Evolutionary conservation across 2,113 vertebrate genomes (phyloP), one percentile per base, ranked within the genome.

Genomic region (Scalopus aquaticus): DNA sequence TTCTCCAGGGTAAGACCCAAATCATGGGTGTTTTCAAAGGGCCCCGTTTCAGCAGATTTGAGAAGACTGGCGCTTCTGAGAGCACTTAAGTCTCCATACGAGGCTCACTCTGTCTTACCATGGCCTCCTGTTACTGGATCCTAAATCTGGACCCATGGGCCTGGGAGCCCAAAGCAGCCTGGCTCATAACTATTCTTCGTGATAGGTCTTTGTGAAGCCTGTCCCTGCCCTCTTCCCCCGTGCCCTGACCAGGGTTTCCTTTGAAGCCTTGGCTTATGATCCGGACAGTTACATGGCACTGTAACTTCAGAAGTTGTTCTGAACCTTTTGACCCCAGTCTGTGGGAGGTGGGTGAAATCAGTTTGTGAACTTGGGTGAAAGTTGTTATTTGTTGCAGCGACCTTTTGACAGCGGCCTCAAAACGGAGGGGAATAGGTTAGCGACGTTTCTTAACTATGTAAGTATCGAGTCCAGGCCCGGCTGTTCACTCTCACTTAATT

Each of bases 391-490:
- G 98, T 99, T 99, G 97, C 99, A 99, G 99, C 99, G 99, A 98
- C 99, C 99, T 98, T 99, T 99, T 99, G 99, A 99, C 99, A 98
- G 98, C 98, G 99, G 98, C 98, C 99, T 99, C 98, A 99, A 98
- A 99, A 97, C 97, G 98, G 99, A 99, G 98, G 99, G 99, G 98
- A 99, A 99, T 99, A 99, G 99, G 98, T 99, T 99, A 99, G 99
- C 99, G 93, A 99, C 99, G 96, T 99, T 98, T 99, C 99, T 99
- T 98, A 99, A 99, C 98, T 99, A 99, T 98, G 99, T 99, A 99
- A 99, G 99, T 99, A 99, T 95, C 8, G 92, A 97, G 91, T 94
- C 95, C 32, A 86, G 95, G 98, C 94, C 94, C 86, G 98, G 98
- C 98, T 98, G 98, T 99, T 98, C 97, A 98, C 74, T 99, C 97